These are phyloP conservation scores for Patella pellucida DNA, from an alignment of 2,888 invertebrate species.

Conservation along the genomic window DNA sequence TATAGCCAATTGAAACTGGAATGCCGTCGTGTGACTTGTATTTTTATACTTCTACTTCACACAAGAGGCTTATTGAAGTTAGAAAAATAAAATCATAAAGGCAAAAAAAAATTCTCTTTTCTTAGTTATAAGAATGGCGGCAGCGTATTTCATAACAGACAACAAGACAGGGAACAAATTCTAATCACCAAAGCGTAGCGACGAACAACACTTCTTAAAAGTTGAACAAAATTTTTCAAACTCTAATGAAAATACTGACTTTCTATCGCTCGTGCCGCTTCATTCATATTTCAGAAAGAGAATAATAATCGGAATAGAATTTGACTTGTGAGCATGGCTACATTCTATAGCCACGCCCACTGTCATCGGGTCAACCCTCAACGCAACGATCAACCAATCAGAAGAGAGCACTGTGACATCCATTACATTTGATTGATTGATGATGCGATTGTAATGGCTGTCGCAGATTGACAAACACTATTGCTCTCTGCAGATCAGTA, in stretches of 20 bases:
- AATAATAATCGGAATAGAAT: neutral
- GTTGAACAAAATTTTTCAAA: neutral
- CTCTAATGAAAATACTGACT: neutral
- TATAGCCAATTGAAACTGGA: no score
- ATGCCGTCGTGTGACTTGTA: no score
- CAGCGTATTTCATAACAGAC: no score
- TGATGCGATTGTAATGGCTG: slow-evolving; percentile 10
- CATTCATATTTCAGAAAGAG: slow-evolving; percentile 9
- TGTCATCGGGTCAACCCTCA: neutral
- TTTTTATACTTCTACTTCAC: no score
- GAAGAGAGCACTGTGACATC: neutral
- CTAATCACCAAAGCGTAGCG: neutral
- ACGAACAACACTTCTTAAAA: neutral
- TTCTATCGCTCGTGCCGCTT: slow-evolving; percentile 5
- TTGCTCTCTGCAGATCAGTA: neutral
- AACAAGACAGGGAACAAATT: neutral
- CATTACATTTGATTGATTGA: slow-evolving; percentile 10
- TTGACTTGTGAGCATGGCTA: neutral
- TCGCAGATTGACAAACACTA: neutral
- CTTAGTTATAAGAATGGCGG: no score
- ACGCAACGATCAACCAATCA: neutral
- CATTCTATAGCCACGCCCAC: neutral
- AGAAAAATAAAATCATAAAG: no score
- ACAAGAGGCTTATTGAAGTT: no score
- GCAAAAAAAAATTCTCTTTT: no score